Percentiles rank a stretch among this genome's conserved stretches.
Conservation (phyloP, 1,140 invertebrate species). For the Lepidostoma basale region DNA sequence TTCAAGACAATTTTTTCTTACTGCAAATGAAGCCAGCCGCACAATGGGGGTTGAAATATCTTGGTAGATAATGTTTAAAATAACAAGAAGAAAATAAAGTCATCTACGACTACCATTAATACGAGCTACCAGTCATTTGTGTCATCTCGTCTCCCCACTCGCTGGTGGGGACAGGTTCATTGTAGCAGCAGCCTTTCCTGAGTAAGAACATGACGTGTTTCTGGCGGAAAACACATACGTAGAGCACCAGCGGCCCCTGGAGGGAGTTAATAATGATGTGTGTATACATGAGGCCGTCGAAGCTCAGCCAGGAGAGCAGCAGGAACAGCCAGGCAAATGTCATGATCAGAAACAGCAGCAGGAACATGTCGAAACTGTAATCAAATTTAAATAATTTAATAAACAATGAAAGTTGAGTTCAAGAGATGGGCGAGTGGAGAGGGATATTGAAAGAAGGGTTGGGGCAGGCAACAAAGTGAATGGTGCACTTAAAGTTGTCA, state of each 20-base stretch:
- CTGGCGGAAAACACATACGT: slow-evolving; percentile 76
- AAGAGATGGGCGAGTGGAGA: no score
- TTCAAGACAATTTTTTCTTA: no score
- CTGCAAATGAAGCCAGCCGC: no score
- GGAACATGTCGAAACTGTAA: slow-evolving; percentile 79
- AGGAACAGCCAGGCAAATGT: slow-evolving; percentile 75
- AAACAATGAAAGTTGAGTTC: no score
- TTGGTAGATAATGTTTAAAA: no score
- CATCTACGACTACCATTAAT: no score
- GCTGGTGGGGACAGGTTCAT: slow-evolving; percentile 66
- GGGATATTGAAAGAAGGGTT: no score
- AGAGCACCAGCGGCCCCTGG: slow-evolving; percentile 74
- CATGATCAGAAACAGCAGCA: slow-evolving; percentile 76
- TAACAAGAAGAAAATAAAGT: no score
- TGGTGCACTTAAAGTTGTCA: no score
- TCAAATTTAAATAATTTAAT: slow-evolving; percentile 45
- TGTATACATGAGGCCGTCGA: slow-evolving; percentile 72
- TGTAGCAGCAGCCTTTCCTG: slow-evolving; percentile 77
- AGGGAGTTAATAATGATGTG: slow-evolving; percentile 76
- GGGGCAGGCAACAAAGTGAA: no score
- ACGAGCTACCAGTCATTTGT: slow-evolving; percentile 76
- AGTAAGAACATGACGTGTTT: slow-evolving; percentile 77
- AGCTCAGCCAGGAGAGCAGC: slow-evolving; percentile 72
- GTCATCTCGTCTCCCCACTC: slow-evolving; percentile 89
- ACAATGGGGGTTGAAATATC: no score